Base-by-base conservation (phyloP, 2,113 vertebrate species). In the Callopanchax toddi region DNA sequence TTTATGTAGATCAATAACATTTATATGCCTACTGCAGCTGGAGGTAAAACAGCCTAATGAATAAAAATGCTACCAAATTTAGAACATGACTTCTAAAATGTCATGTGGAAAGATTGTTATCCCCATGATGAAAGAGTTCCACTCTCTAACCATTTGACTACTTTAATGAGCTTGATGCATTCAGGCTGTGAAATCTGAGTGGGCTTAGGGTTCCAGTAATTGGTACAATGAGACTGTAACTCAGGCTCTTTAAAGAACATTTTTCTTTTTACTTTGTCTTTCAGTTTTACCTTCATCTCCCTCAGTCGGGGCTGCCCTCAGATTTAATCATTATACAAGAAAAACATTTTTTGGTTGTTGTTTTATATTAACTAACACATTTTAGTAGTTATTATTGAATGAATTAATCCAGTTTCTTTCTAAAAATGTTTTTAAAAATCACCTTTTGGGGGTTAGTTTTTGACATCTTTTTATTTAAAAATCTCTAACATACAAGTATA, bases 81-180 rank as follows among this genome's bases (percentile, higher is more conserved):
- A 52, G 46, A 62, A 54, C 37, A 17, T 23, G 34, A 66, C 59
- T 39, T 64, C 29, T 51, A 36, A 74, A 72, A 79, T 62, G 58
- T 49, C 12, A 75, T 56, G 39, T 60, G 60, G 18, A 52, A 61
- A 60, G 2, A 15, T 6, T 59, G 34, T 13, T 32, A 62, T 46
- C 20, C 29, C 6, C 20, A 18, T 0, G 0, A 49, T 64, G 46
- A 65, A 61, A 69, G 2, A 0, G 11, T 20, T 69, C 60, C 60
- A 18, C 29, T 50, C 22, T 56, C 55, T 48, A 67, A 53, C 68
- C 9, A 51, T 79, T 71, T 79, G 20, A 18, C 67, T 74, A 65
- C 50, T 83, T 81, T 79, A 83, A 83, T 84, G 79, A 87, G 81
- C 83, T 60, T 40, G 7, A 15, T 16, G 23, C 11, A 10, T 71